phyloP scores from a whole-genome alignment of 2,888 invertebrate species.

The Microctonus aethiopoides region DNA sequence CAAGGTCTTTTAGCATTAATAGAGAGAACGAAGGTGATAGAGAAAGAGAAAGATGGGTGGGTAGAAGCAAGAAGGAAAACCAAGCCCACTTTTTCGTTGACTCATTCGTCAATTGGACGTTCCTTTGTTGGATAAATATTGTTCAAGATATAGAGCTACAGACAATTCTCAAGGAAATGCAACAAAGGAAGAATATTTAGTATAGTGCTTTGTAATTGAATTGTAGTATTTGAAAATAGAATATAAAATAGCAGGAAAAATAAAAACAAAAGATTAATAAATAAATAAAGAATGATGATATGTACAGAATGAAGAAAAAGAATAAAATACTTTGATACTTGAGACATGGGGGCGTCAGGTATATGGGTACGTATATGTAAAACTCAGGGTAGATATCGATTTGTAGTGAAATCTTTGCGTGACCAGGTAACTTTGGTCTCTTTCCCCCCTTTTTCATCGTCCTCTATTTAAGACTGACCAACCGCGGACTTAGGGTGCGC shows the following conservation, averaged over 20 bases:
- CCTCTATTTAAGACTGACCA: slow-evolving; percentile 51
- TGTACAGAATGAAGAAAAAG: slow-evolving; percentile 24
- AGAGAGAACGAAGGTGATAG: neutral
- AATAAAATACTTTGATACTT: slow-evolving; percentile 16
- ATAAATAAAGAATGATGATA: no score
- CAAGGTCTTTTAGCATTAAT: slow-evolving; percentile 53
- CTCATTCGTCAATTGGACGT: slow-evolving; percentile 11
- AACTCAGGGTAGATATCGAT: slow-evolving; percentile 43
- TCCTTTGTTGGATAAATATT: neutral
- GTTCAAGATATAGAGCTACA: neutral
- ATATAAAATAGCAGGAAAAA: neutral
- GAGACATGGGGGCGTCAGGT: slow-evolving; percentile 12
- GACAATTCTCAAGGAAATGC: neutral
- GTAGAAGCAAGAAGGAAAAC: neutral
- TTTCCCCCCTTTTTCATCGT: slow-evolving; percentile 40
- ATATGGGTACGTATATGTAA: slow-evolving; percentile 9
- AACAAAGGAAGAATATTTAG: neutral
- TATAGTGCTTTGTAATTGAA: neutral
- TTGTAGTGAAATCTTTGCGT: slow-evolving; percentile 60
- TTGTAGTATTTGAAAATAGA: no score
- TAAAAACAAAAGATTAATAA: no score
- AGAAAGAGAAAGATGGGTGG: neutral
- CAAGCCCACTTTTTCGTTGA: slow-evolving; percentile 22
- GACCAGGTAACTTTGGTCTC: slow-evolving; percentile 49
- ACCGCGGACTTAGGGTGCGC: slow-evolving; percentile 57